Conservation (phyloP, 2,113 vertebrate species). For the Rhea pennata region DNA sequence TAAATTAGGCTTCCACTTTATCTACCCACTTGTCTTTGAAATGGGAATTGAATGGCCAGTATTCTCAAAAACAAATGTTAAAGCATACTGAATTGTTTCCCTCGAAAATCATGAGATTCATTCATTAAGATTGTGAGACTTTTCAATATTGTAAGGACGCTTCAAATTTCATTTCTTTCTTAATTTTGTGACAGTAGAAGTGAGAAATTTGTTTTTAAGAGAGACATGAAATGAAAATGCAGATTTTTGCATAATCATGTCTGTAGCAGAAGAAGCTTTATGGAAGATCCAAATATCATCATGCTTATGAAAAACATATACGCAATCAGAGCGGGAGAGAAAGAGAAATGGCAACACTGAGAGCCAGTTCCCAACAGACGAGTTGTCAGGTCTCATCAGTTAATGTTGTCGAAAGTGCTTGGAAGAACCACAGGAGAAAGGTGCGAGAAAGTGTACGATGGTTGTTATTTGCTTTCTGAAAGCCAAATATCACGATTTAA, state of each 20-base stretch:
- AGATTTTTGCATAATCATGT: neutral
- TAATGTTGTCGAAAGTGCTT: conserved; percentile 51
- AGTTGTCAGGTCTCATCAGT: neutral
- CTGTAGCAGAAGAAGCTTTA: neutral
- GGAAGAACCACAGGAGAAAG: conserved; percentile 31
- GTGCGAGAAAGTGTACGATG: neutral
- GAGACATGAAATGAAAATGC: neutral
- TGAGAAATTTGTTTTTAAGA: neutral
- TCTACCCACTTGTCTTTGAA: neutral
- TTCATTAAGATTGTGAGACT: neutral
- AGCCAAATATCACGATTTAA: conserved; percentile 61
- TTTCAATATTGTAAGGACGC: neutral
- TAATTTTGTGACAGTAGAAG: neutral
- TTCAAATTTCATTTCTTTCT: neutral
- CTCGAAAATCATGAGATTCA: neutral
- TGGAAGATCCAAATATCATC: neutral
- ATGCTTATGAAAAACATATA: neutral
- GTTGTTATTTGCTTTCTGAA: conserved; percentile 65
- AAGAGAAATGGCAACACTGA: neutral
- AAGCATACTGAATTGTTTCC: neutral
- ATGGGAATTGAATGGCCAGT: neutral
- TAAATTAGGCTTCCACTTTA: neutral
- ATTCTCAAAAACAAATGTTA: neutral
- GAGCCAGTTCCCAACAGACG: neutral
- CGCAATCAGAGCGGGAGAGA: neutral